These are phyloP conservation scores for Dicrostonyx torquatus DNA, from an alignment of 2,797 vertebrate species.

Conservation along the genomic window DNA sequence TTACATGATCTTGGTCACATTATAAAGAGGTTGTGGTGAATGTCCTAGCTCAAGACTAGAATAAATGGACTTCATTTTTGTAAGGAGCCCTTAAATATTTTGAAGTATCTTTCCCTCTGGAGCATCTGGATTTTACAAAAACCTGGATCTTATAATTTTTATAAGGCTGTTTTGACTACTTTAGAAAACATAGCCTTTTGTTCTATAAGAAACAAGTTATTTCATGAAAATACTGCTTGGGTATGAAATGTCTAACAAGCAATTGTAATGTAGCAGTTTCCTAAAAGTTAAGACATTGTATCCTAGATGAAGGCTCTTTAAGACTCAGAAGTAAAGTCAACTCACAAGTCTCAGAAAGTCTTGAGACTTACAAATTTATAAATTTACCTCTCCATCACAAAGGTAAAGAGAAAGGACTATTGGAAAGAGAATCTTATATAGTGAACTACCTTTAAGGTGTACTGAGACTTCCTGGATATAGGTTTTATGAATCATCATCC, in stretches of 20 bases:
- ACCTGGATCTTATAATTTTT: background rate
- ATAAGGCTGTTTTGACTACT: background rate
- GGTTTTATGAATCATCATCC: background rate
- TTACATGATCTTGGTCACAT: background rate
- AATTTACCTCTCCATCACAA: background rate
- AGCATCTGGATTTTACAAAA: background rate
- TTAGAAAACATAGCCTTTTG: slow-evolving; percentile 32
- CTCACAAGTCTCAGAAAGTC: background rate
- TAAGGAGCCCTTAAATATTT: background rate
- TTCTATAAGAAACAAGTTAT: slow-evolving; percentile 41
- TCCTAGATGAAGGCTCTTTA: background rate
- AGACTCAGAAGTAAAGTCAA: background rate
- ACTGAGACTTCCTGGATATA: background rate
- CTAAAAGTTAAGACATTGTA: background rate
- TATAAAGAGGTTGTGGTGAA: background rate
- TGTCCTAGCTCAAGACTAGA: background rate
- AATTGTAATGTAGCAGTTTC: background rate
- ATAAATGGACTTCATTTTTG: background rate
- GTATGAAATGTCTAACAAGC: slow-evolving; percentile 22
- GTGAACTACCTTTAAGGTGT: background rate
- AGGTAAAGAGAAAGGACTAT: background rate
- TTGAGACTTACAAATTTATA: background rate
- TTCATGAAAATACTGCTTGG: slow-evolving; percentile 6
- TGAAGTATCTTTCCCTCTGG: background rate
- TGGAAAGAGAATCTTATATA: background rate